Conservation (phyloP, 2,113 vertebrate genomes). For the Pterocles burchelli region DNA sequence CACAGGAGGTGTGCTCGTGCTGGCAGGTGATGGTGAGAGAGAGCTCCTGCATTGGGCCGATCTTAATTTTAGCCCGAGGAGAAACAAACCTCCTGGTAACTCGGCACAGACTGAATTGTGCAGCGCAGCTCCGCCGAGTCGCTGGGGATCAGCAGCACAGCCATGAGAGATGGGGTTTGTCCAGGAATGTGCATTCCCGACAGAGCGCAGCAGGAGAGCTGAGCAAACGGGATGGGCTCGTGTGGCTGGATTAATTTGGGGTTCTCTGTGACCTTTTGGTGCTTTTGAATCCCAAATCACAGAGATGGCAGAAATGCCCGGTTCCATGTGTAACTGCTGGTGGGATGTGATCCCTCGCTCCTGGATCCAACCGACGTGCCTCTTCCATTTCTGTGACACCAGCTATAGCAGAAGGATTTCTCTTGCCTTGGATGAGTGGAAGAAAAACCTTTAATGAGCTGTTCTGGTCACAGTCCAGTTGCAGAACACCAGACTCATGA, state of each 20-base stretch:
- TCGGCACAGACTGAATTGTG: not conserved
- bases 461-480: not conserved
- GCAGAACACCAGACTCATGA: not conserved
- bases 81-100: not conserved
- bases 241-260: fast-evolving
- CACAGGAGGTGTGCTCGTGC: not conserved
- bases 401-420: not conserved
- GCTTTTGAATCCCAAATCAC: not conserved
- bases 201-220: not conserved
- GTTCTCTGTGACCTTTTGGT: not conserved
- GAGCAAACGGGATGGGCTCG: not conserved
- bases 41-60: not conserved
- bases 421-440: not conserved
- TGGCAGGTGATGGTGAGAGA: not conserved
- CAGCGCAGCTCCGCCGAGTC: not conserved
- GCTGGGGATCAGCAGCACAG: not conserved
- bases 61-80: not conserved
- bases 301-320: not conserved
- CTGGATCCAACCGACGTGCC: not conserved
- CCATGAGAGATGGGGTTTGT: not conserved
- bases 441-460: not conserved
- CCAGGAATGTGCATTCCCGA: not conserved
- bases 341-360: not conserved
- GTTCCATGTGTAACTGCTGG: not conserved
- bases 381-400: not conserved